A percentile compares a stretch with the other conserved stretches of the same genome.
phyloP scores from a whole-genome alignment of 2,113 vertebrate genomes.

The Charadrius vociferus region DNA sequence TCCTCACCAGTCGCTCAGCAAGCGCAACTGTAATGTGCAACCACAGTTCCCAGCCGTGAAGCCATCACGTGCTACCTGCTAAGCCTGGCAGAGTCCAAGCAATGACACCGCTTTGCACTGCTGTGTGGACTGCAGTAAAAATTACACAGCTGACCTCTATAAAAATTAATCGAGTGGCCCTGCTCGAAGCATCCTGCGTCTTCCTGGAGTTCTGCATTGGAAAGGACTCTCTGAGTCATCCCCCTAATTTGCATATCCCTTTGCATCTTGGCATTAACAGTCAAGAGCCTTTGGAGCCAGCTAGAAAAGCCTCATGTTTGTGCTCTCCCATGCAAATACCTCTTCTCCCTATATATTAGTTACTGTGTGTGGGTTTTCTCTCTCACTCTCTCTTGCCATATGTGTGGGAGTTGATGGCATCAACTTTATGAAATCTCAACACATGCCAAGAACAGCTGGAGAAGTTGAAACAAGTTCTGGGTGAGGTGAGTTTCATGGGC shows the following conservation, averaged over 20 bases:
- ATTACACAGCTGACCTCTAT: neutral
- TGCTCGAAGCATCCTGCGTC: neutral
- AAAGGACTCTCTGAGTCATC: slow-evolving; percentile 25
- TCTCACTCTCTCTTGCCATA: slow-evolving; percentile 67
- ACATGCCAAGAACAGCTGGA: slow-evolving; percentile 80
- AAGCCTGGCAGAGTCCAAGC: neutral
- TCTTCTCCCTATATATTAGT: slow-evolving; percentile 69
- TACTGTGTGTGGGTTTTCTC: slow-evolving; percentile 62
- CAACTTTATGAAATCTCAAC: slow-evolving; percentile 73
- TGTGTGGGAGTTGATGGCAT: slow-evolving; percentile 81
- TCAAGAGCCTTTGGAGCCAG: neutral
- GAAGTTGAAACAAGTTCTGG: slow-evolving; percentile 86
- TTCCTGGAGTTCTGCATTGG: neutral
- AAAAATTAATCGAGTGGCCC: neutral
- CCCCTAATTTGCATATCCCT: slow-evolving; percentile 6
- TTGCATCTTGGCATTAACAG: slow-evolving; percentile 18
- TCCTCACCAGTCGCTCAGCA: neutral
- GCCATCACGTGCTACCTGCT: neutral
- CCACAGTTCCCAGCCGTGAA: neutral
- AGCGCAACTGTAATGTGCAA: neutral
- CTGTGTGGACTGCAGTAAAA: neutral
- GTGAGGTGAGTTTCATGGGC: slow-evolving; percentile 87
- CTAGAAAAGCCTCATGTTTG: slow-evolving; percentile 21
- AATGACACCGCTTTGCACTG: neutral
- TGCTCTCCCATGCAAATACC: slow-evolving; percentile 59